These are phyloP conservation scores for Emydocephalus ijimae DNA, from an alignment of 2,113 vertebrate species.

Conservation along the genomic window DNA sequence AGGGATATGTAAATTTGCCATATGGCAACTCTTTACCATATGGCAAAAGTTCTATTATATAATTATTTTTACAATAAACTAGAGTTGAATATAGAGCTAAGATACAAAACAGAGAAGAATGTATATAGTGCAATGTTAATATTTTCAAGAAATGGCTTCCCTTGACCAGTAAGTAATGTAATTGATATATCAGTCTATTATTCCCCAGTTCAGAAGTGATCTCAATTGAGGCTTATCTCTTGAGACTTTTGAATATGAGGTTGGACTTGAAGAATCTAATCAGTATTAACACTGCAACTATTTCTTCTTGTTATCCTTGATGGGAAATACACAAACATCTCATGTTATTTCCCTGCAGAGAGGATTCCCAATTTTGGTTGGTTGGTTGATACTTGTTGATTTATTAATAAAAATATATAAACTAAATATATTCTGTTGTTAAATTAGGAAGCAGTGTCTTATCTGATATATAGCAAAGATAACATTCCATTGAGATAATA, in stretches of 20 bases:
- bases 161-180: background rate
- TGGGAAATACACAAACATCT: background rate
- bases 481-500: background rate
- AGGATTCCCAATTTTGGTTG: background rate
- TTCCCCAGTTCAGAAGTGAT: background rate
- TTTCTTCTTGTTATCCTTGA: background rate
- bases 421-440: background rate
- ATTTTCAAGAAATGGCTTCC: background rate
- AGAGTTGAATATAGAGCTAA: background rate
- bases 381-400: background rate
- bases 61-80: background rate
- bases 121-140: background rate
- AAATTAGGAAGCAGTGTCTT: background rate
- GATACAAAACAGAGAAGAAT: background rate
- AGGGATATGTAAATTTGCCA: background rate
- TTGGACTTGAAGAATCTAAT: background rate
- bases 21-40: background rate
- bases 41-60: background rate
- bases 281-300: background rate
- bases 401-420: background rate
- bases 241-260: background rate
- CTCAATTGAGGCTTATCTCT: background rate
- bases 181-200: background rate
- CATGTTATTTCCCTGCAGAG: background rate
- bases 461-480: background rate